Evolutionary conservation across 2,113 vertebrate genomes (phyloP).

Genomic region (Syngnathus typhle): DNA sequence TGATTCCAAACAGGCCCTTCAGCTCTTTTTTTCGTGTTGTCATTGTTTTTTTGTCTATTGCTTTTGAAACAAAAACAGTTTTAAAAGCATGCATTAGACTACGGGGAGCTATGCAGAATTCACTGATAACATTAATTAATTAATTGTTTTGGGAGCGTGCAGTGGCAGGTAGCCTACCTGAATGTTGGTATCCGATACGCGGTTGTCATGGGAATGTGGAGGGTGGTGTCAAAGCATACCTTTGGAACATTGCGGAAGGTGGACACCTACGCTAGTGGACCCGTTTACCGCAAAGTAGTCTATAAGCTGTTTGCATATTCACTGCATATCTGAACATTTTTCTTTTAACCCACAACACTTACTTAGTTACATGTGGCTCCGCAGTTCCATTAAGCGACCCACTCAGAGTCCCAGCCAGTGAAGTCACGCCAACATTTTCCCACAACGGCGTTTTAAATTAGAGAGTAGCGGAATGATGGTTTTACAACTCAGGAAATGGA

Average conservation of each 20-base stretch:
- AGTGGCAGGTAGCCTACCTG: constrained; percentile 39
- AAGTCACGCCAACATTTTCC: constrained; percentile 25
- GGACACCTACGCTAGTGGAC: background rate
- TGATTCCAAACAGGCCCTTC: constrained; percentile 16
- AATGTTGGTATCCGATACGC: constrained; percentile 45
- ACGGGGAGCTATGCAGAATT: background rate
- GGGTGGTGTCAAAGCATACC: constrained; percentile 47
- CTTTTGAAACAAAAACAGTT: background rate
- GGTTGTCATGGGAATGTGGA: constrained; percentile 55
- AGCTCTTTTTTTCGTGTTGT: background rate
- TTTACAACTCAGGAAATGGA: constrained; percentile 59
- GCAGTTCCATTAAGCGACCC: background rate
- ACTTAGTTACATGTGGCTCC: constrained; percentile 39
- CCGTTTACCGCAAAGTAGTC: constrained; percentile 41
- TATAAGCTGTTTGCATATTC: constrained; percentile 51
- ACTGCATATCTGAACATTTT: background rate
- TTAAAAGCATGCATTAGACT: background rate
- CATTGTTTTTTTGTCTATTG: background rate
- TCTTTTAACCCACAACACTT: background rate
- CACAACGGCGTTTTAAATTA: constrained; percentile 26
- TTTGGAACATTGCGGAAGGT: constrained; percentile 9
- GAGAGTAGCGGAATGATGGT: constrained; percentile 35
- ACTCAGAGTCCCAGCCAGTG: background rate
- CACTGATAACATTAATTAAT: background rate
- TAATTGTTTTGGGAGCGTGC: background rate